Percentiles rank a stretch among this genome's conserved stretches.
Evolutionary conservation across 2,797 vertebrate genomes (phyloP).

Genomic region (Gallinago solitaria): DNA sequence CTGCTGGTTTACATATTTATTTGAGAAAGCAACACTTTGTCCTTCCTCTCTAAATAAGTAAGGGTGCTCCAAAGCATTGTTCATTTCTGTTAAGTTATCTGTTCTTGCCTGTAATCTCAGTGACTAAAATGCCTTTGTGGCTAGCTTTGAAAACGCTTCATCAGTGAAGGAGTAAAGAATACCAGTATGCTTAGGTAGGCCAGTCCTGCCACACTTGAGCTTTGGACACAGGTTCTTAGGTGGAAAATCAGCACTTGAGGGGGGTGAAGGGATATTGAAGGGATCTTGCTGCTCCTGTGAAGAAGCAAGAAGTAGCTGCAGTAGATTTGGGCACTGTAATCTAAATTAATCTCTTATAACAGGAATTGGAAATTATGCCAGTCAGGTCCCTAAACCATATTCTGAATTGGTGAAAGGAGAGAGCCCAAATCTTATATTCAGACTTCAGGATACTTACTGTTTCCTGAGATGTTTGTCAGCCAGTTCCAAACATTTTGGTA

Average conservation of each 20-base stretch:
- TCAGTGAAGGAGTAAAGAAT: not conserved
- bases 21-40: not conserved
- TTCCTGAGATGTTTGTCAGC: not conserved
- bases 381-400: not conserved
- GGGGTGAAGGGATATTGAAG: not conserved
- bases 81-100: not conserved
- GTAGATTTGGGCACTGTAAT: not conserved
- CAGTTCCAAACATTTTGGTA: conserved; percentile 1
- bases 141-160: not conserved
- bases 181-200: not conserved
- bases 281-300: not conserved
- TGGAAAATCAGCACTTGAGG: not conserved
- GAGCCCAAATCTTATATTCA: not conserved
- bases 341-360: not conserved
- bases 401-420: not conserved
- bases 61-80: not conserved
- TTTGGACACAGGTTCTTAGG: not conserved
- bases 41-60: not conserved
- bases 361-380: not conserved
- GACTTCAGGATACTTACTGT: not conserved
- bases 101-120: not conserved
- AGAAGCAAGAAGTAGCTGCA: not conserved
- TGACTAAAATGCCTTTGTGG: not conserved
- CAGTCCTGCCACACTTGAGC: not conserved
- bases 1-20: not conserved